Conservation (phyloP, 2,888 invertebrate species). For the Rhamnusium bicolor region DNA sequence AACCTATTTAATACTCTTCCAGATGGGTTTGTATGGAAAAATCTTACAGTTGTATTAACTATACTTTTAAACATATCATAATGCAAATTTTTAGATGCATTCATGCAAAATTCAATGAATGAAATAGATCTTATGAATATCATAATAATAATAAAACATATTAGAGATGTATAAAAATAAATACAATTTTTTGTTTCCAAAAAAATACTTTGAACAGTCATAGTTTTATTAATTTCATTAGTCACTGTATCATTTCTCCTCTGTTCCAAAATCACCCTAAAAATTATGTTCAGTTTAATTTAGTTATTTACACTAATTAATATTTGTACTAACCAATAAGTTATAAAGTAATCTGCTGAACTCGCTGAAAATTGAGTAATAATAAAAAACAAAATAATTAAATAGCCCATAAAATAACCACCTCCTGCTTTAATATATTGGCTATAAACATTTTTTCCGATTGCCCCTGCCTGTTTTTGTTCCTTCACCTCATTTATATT, state of each 20-base stretch:
- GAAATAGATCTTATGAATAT: constrained; percentile 70
- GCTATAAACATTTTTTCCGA: constrained; percentile 72
- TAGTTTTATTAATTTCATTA: neutral
- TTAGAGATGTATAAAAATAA: constrained; percentile 53
- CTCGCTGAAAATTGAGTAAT: constrained; percentile 82
- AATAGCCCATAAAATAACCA: constrained; percentile 74
- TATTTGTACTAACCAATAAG: constrained; percentile 66
- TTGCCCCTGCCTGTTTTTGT: constrained; percentile 69
- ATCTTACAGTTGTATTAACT: constrained; percentile 76
- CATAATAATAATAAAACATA: constrained; percentile 63
- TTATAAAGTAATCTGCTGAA: constrained; percentile 84
- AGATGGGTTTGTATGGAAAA: constrained; percentile 80
- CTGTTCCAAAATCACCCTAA: constrained; percentile 34
- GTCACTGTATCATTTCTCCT: constrained; percentile 9
- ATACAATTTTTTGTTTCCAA: constrained; percentile 44
- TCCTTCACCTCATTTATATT: constrained; percentile 1
- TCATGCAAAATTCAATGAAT: constrained; percentile 73
- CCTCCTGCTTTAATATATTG: constrained; percentile 83
- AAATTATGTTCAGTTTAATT: neutral
- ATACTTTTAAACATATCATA: constrained; percentile 72
- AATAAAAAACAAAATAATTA: constrained; percentile 77
- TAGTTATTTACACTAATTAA: neutral
- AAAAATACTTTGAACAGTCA: neutral
- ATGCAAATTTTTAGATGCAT: constrained; percentile 74
- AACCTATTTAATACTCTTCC: constrained; percentile 79